A percentile compares a stretch with the other conserved stretches of the same genome.
Evolutionary conservation across 2,113 vertebrate species (phyloP).

Genomic region (Odocoileus virginianus): DNA sequence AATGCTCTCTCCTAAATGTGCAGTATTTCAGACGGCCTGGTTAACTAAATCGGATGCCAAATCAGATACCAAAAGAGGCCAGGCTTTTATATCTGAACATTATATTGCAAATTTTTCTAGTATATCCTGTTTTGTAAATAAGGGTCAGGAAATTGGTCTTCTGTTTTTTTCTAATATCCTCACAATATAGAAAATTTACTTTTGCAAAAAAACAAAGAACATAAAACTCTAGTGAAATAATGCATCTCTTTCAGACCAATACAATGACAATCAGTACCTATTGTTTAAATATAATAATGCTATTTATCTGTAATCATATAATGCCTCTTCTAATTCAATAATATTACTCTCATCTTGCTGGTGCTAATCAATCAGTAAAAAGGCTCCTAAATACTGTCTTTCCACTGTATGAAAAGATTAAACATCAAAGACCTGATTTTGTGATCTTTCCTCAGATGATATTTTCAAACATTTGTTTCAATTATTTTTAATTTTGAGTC

Average conservation of each 20-base stretch:
- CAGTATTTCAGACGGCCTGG: not conserved
- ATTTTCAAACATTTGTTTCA: not conserved
- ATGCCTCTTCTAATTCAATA: not conserved
- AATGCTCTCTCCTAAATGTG: not conserved
- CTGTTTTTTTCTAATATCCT: not conserved
- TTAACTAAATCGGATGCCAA: not conserved
- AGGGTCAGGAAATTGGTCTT: not conserved
- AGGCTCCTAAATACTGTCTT: not conserved
- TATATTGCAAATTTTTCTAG: not conserved
- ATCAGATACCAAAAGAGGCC: not conserved
- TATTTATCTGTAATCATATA: not conserved
- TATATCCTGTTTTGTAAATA: not conserved
- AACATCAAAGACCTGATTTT: not conserved
- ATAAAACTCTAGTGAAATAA: slow-evolving; percentile 16
- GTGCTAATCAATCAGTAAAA: not conserved
- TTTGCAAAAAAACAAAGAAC: slow-evolving; percentile 14
- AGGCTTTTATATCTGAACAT: not conserved
- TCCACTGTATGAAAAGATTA: not conserved
- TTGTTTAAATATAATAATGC: not conserved
- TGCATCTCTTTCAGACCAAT: not conserved
- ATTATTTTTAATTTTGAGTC: slow-evolving; percentile 18
- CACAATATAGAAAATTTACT: slow-evolving; percentile 13
- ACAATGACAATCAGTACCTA: not conserved
- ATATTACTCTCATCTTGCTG: not conserved
- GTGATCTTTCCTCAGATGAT: not conserved